These are phyloP conservation scores for Parasteatoda lunata DNA, from an alignment of 2,888 invertebrate genomes.

Conservation along the genomic window DNA sequence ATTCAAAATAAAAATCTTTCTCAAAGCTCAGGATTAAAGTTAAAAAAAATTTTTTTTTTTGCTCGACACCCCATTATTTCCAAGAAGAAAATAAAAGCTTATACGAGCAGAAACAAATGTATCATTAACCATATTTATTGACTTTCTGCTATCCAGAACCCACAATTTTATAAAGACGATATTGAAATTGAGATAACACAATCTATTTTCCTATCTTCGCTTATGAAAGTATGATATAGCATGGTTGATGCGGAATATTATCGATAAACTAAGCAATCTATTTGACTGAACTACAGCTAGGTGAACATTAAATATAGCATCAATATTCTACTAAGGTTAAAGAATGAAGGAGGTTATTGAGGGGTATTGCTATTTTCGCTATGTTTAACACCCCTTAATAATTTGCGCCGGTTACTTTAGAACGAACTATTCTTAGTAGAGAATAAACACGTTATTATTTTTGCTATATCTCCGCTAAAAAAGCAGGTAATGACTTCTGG, in stretches of 20 bases:
- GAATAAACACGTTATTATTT: neutral
- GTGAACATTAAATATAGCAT: slow-evolving; percentile 45
- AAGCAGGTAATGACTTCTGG: neutral
- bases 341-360: slow-evolving; percentile 17
- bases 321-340: slow-evolving; percentile 16
- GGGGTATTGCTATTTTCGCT: slow-evolving; percentile 27
- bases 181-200: slow-evolving; percentile 53
- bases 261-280: slow-evolving; percentile 27
- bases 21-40: no score
- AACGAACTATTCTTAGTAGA: neutral
- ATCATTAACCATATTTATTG: slow-evolving; percentile 44
- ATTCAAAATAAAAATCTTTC: no score
- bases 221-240: slow-evolving; percentile 38
- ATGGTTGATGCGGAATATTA: slow-evolving; percentile 41
- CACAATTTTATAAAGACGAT: slow-evolving; percentile 51
- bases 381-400: slow-evolving; percentile 11
- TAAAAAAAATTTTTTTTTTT: no score
- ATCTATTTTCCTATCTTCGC: slow-evolving; percentile 51
- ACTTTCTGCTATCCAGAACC: slow-evolving; percentile 20
- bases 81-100: no score
- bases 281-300: slow-evolving; percentile 25
- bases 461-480: neutral
- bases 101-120: slow-evolving; percentile 12
- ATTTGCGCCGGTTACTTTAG: neutral
- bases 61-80: no score